Base-by-base conservation (phyloP, 35 echinoderm and acorn worm species). In the Eucidaris tribuloides region DNA sequence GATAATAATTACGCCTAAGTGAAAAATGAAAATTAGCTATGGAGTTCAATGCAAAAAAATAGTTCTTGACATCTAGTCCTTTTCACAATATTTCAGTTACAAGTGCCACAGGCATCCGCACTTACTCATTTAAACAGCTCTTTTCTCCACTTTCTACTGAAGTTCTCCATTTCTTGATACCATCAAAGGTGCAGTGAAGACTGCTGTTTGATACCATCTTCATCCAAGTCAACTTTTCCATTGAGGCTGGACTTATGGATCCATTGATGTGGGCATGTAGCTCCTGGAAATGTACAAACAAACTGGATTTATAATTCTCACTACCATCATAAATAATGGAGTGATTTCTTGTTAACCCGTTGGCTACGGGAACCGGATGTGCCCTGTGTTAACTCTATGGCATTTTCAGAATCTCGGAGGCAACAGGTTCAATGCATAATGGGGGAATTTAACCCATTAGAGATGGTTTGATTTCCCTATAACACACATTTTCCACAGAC, bases 221-320 rank as follows among this genome's bases (percentile, higher is more conserved):
- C 30, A 49, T 92, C 41, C 60, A 68, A 43, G 82, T 43, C 20
- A 97, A 76, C 42, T 97, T 88, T 15, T 80, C 49, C n/a, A 97
- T 76, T 18, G 94, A 88, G 0, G 84, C 52, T 23, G 89, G 48
- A 52, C 94, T 97, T 11, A 92, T 97, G 35, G 89, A 92, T 50
- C 94, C 94, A 92, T 97, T 97, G 28, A 97, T 28, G 42, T 97
- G 94, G 1, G 94, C 94, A 97, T 97, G 94, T 22, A 97, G 68
- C 54, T 97, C 94, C 94, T 97, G 52, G 13, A 64, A 74, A n/a
- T 5, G 68, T n/a, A n/a, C n/a, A n/a, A n/a, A n/a, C n/a, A n/a
- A n/a, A n/a, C n/a, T n/a, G n/a, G n/a, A n/a, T n/a, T n/a, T n/a
- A n/a, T n/a, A n/a, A n/a, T n/a, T n/a, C n/a, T n/a, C n/a, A n/a